Base-by-base conservation (phyloP, 2,113 vertebrate species). In the Centropristis striata region DNA sequence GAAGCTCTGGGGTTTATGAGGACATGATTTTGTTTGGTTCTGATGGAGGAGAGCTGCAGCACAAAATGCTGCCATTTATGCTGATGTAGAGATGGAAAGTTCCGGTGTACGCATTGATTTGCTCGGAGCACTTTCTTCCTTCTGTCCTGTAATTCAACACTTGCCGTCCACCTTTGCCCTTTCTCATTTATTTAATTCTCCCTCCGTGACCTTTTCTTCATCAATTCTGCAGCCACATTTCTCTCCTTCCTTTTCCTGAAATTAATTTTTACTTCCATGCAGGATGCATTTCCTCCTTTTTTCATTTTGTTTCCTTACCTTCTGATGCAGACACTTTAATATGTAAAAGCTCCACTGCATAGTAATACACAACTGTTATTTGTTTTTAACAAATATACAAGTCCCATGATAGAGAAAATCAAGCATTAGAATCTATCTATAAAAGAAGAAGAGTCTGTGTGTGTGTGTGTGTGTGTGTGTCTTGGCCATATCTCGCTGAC, bases 1-100 rank as follows among this genome's bases (percentile, higher is more conserved):
- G 73, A 61, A 28, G 67, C 55, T 58, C 20, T 18, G n/a, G 61
- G 71, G 14, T 78, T 89, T 75, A 84, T 36, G 49, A 46, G 77
- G 64, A 74, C 67, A 46, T 39, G 73, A 57, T 58, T 87, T 64
- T 69, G 64, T 76, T 69, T 73, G 54, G 46, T 47, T 44, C 50
- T 67, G 60, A 75, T 47, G 51, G 54, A 76, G 61, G 57, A 25
- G 37, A 75, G 64, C 49, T 21, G 67, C 23, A n/a, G 54, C 39
- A 59, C 57, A 39, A 72, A 55, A 61, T 11, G 32, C 21, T 37
- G 42, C 23, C n/a, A 15, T 77, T 59, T 39, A 73, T 82, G 75
- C 58, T 77, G 73, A 79, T 65, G 70, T 49, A 27, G 37, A 61
- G 46, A 67, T 8, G 53, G 28, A 71, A 57, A 28, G 21, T 44